Evolutionary conservation across 2,797 vertebrate species (phyloP).

Genomic region (Semotilus atromaculatus): DNA sequence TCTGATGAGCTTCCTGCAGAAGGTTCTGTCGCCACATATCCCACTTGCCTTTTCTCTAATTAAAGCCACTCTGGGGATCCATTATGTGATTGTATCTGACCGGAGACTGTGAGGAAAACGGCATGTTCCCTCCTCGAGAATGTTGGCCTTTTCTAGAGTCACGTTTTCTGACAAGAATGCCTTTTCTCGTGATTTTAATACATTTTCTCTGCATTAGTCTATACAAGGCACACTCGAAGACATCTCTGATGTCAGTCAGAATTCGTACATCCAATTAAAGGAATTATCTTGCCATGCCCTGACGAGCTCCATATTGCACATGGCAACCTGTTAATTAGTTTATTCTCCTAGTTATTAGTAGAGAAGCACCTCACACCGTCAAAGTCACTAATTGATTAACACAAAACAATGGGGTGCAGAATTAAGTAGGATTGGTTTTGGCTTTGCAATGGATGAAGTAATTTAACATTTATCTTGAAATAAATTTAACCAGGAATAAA

Average conservation of each 20-base stretch:
- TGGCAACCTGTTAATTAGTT: conserved; percentile 38
- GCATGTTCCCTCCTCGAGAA: conserved; percentile 32
- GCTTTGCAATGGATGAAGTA: not conserved
- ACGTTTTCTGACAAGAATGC: conserved; percentile 19
- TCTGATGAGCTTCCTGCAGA: conserved; percentile 48
- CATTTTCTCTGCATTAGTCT: not conserved
- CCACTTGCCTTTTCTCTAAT: conserved; percentile 58
- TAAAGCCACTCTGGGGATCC: conserved; percentile 56
- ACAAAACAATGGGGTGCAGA: conserved; percentile 21
- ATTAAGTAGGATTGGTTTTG: conserved; percentile 10
- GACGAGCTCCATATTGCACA: not conserved
- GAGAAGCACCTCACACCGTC: conserved; percentile 25
- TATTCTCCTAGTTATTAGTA: conserved; percentile 40
- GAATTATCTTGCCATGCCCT: conserved; percentile 3
- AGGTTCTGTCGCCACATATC: conserved; percentile 43
- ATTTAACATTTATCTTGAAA: not conserved
- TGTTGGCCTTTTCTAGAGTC: conserved; percentile 5
- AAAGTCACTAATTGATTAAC: conserved; percentile 52
- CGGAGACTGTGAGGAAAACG: conserved; percentile 41
- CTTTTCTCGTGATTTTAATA: conserved; percentile 18
- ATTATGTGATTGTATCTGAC: conserved; percentile 53
- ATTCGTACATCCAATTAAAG: conserved; percentile 1
- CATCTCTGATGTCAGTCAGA: not conserved
- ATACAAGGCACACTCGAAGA: not conserved
- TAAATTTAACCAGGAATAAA: not conserved